These are phyloP conservation scores for Falco concolor DNA, from an alignment of 2,797 vertebrate genomes.

Conservation along the genomic window DNA sequence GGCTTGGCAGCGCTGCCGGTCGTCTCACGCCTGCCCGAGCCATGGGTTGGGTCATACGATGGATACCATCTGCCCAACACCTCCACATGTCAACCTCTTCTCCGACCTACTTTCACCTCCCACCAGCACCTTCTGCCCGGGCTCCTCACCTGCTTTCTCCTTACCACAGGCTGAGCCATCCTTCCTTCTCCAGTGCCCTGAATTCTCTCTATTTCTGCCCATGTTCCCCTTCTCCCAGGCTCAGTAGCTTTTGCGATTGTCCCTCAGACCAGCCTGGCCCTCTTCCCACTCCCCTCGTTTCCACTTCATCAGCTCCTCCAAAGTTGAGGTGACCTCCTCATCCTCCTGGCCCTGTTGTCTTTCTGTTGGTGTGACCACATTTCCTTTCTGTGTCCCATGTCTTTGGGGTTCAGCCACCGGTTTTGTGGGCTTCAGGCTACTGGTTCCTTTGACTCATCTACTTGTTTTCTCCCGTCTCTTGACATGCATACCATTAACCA, in stretches of 20 bases:
- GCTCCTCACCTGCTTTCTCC: background rate
- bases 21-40: accelerated
- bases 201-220: background rate
- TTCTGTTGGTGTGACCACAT: background rate
- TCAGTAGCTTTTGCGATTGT: background rate
- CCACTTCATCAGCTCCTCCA: background rate
- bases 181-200: background rate
- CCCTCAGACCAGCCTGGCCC: background rate
- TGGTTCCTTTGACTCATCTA: background rate
- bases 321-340: accelerated
- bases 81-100: background rate
- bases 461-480: background rate
- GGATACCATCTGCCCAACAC: background rate
- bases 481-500: background rate
- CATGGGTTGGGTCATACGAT: accelerated
- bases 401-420: background rate
- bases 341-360: background rate
- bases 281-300: background rate
- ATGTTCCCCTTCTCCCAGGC: background rate
- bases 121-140: background rate
- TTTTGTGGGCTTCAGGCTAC: background rate
- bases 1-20: accelerated
- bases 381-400: background rate
- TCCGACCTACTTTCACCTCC: background rate
- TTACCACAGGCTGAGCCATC: background rate